phyloP scores from a whole-genome alignment of 2,113 vertebrate genomes.

The Junco hyemalis region DNA sequence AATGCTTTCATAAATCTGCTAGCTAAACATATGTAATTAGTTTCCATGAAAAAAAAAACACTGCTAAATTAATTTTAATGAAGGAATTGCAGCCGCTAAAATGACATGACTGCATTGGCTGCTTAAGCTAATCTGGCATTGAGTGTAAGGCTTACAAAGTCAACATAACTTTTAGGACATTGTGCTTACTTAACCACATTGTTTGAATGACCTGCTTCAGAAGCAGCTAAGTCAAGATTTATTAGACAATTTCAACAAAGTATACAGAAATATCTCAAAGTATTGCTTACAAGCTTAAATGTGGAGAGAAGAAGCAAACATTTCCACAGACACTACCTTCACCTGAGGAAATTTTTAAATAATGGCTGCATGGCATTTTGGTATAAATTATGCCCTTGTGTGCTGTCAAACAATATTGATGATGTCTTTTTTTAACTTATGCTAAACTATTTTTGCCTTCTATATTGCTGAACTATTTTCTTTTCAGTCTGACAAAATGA shows the following conservation, averaged over 20 bases:
- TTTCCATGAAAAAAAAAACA: background rate
- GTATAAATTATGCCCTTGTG: background rate
- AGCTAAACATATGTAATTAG: background rate
- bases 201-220: constrained; percentile 20
- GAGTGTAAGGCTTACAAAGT: constrained; percentile 1
- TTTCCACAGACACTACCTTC: background rate
- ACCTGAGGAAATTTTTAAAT: constrained; percentile 1
- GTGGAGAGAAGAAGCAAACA: constrained; percentile 27
- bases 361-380: background rate
- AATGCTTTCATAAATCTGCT: background rate
- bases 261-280: constrained; percentile 1
- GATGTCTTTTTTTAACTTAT: background rate
- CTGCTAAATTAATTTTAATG: background rate
- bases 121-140: background rate
- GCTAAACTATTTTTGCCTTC: background rate
- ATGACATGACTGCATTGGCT: background rate
- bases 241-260: constrained; percentile 43
- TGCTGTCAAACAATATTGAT: background rate
- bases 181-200: constrained; percentile 2
- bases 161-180: background rate
- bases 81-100: background rate
- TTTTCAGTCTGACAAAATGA: background rate
- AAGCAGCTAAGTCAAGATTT: constrained; percentile 31
- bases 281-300: constrained; percentile 19
- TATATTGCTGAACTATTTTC: background rate